Evolutionary conservation across 2,888 invertebrate species (phyloP).

Genomic region (Aphrophora alni): DNA sequence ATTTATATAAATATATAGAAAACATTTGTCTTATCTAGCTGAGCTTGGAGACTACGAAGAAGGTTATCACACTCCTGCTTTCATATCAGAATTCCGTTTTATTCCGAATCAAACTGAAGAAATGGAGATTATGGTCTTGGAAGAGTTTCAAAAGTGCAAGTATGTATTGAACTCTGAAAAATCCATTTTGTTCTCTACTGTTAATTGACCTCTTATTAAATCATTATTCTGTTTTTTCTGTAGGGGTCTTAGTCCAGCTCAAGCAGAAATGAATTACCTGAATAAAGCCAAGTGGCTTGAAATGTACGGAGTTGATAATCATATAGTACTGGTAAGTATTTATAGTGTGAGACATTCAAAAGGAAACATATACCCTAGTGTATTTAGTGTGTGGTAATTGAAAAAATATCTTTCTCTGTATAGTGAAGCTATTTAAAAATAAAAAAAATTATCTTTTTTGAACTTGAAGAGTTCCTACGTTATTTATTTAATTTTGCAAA

Average conservation of each 20-base stretch:
- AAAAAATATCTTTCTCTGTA: too few species aligned
- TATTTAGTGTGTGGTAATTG: too few species aligned
- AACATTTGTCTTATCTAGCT: too few species aligned
- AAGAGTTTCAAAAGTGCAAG: conserved; percentile 86
- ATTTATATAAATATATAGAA: too few species aligned
- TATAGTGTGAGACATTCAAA: too few species aligned
- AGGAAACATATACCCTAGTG: too few species aligned
- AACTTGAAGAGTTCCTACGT: too few species aligned
- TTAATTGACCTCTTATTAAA: too few species aligned
- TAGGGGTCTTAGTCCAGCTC: conserved; percentile 88
- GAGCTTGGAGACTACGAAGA: conserved; percentile 98
- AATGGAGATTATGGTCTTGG: conserved; percentile 92
- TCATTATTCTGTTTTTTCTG: not conserved
- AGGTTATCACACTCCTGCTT: conserved; percentile 89
- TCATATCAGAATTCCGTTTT: conserved; percentile 98
- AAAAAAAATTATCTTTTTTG: too few species aligned
- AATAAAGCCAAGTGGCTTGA: conserved; percentile 98
- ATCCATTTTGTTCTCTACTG: too few species aligned
- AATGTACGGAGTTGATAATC: conserved; percentile 99
- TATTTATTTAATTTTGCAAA: too few species aligned
- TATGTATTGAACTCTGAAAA: conserved; percentile 46
- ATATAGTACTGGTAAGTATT: conserved; percentile 80
- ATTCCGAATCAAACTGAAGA: conserved; percentile 96
- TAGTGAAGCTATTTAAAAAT: too few species aligned
- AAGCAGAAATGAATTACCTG: conserved; percentile 93